Conservation (phyloP, 2,113 vertebrate species). For the Salvelinus sp. region DNA sequence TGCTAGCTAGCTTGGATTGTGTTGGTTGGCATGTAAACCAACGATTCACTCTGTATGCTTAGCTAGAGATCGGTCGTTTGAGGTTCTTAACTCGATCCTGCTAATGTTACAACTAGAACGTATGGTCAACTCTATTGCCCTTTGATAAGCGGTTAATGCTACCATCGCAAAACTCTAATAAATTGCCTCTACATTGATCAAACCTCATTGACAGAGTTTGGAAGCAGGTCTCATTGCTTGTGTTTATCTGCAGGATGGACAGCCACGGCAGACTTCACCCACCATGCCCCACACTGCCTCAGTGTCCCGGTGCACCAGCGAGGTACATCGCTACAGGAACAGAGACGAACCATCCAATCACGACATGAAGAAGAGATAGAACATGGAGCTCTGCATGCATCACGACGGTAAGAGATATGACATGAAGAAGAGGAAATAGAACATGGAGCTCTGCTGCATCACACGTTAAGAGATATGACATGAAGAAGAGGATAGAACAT, state of each 20-base stretch:
- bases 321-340: slow-evolving; percentile 90
- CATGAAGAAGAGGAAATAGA: slow-evolving; percentile 88
- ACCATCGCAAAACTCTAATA: too few relatives aligned
- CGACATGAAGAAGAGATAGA: slow-evolving; percentile 90
- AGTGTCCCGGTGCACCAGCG: slow-evolving; percentile 78
- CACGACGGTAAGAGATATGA: slow-evolving; percentile 85
- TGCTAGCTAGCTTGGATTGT: too few relatives aligned
- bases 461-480: slow-evolving; percentile 67
- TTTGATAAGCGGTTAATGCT: too few relatives aligned
- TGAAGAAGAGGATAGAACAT: slow-evolving; percentile 88
- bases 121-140: too few relatives aligned
- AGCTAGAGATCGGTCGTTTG: too few relatives aligned
- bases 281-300: slow-evolving; percentile 90
- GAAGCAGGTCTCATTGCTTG: not conserved
- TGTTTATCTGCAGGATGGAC: slow-evolving; percentile 79
- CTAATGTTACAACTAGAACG: too few relatives aligned
- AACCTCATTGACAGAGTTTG: not conserved
- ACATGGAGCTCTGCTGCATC: slow-evolving; percentile 79
- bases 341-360: slow-evolving; percentile 97
- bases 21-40: too few relatives aligned
- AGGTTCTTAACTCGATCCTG: too few relatives aligned
- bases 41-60: too few relatives aligned
- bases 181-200: too few relatives aligned
- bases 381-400: slow-evolving; percentile 85
- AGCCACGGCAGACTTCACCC: slow-evolving; percentile 81